A percentile compares a stretch with the other conserved stretches of the same genome.
Evolutionary conservation across 2,113 vertebrate genomes (phyloP).

Genomic region (Noctilio leporinus): DNA sequence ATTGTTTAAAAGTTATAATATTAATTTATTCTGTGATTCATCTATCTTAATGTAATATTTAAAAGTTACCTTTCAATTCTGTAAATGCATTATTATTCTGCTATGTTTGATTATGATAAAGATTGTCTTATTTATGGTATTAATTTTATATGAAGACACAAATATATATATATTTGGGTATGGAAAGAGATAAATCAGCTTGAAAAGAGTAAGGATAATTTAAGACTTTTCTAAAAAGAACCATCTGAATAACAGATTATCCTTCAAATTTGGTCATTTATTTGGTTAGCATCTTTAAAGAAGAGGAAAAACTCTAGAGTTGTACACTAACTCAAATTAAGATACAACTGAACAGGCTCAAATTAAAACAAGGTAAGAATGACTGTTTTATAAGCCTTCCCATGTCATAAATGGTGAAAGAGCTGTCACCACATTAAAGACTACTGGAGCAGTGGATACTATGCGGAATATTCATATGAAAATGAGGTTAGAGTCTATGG

Average conservation of each 20-base stretch:
- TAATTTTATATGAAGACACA: neutral
- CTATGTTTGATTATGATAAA: neutral
- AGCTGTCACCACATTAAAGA: neutral
- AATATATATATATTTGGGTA: neutral
- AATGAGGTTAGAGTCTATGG: neutral
- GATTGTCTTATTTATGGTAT: neutral
- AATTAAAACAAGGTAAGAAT: neutral
- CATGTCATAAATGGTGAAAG: neutral
- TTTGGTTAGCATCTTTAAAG: neutral
- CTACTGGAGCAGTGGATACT: neutral
- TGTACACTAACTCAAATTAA: neutral
- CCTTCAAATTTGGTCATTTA: neutral
- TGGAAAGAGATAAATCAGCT: neutral
- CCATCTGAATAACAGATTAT: neutral
- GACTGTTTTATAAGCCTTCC: neutral
- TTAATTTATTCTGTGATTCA: neutral
- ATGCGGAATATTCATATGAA: neutral
- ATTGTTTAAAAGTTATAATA: neutral
- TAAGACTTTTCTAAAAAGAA: neutral
- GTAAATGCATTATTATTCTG: neutral
- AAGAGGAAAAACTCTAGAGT: neutral
- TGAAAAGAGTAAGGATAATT: neutral
- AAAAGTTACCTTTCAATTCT: neutral
- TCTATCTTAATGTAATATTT: neutral
- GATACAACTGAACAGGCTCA: neutral